Evolutionary conservation across 2,888 invertebrate genomes (phyloP), one percentile per base, ranked within the genome.

Genomic region (Chelonus formosanus): DNA sequence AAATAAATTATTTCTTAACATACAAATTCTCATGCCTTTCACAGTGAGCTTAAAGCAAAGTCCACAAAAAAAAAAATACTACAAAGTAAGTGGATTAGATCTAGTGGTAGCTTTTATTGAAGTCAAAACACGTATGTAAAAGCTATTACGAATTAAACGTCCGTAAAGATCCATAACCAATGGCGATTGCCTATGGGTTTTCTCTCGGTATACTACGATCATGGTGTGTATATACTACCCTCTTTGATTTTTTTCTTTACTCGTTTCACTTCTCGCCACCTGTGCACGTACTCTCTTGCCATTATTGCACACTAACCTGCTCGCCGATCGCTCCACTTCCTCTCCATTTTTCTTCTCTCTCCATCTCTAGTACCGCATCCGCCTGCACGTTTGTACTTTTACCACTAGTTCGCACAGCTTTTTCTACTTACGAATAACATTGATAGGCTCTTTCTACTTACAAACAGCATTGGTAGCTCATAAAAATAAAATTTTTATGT

Each of bases 91-190:
- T 68, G 70, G 55, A 60, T 60, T 64, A 63, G 58, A 61, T 66
- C 20, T 45, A 47, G 59, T 58, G 63, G 63, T 67, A 45, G 56
- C 70, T 67, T 73, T 71, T 73, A 74, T 74, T 63, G 71, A 62
- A 75, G 68, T 73, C 74, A 50, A 53, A 57, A 69, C 76, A 75
- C 76, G 76, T 76, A 74, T 71, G 70, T 67, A 70, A 68, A 62
- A 68, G 68, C 74, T 73, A 73, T 74, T 74, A 74, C 71, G 72
- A 74, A 76, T 76, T 75, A 76, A 76, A 76, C 73, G 73, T 70
- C 74, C 71, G 73, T 75, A 74, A 74, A 70, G 75, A 74, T 75
- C 75, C 75, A 73, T 73, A 74, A 73, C 74, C 75, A 71, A 73
- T 72, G 71, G 67, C 65, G 60, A 69, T 62, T 65, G 67, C 59